Evolutionary conservation across 2,797 vertebrate species (phyloP).

Genomic region (Micromesistius poutassou): DNA sequence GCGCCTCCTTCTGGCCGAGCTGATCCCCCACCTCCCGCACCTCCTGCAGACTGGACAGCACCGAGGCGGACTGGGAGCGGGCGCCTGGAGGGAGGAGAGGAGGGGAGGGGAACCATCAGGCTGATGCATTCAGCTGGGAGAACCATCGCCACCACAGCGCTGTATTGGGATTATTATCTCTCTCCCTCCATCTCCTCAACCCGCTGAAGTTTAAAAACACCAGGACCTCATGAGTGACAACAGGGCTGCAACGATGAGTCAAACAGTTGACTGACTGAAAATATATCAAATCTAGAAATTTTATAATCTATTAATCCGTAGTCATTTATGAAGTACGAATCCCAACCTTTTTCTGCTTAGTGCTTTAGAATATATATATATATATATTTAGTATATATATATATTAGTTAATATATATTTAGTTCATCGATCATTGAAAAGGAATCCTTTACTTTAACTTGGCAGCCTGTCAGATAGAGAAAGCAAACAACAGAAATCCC

Average conservation of each 20-base stretch:
- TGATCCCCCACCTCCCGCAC: constrained; percentile 75
- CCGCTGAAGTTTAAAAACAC: too few relatives aligned
- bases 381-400: too few relatives aligned
- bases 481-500: background rate
- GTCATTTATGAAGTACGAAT: background rate
- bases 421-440: background rate
- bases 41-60: constrained; percentile 84
- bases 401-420: too few relatives aligned
- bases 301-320: background rate
- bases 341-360: background rate
- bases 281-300: background rate
- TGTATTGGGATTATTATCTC: too few relatives aligned
- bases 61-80: constrained; percentile 72
- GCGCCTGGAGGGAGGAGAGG: constrained; percentile 71
- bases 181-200: too few relatives aligned
- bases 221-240: too few relatives aligned
- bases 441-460: background rate
- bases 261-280: background rate
- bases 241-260: background rate
- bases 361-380: background rate
- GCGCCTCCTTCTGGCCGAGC: constrained; percentile 76
- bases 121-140: too few relatives aligned
- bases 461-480: background rate
- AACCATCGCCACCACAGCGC: too few relatives aligned
- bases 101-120: background rate